Evolutionary conservation across 2,888 invertebrate genomes (phyloP), one percentile per base, ranked within the genome.

Genomic region (Silvanus unidentatus): DNA sequence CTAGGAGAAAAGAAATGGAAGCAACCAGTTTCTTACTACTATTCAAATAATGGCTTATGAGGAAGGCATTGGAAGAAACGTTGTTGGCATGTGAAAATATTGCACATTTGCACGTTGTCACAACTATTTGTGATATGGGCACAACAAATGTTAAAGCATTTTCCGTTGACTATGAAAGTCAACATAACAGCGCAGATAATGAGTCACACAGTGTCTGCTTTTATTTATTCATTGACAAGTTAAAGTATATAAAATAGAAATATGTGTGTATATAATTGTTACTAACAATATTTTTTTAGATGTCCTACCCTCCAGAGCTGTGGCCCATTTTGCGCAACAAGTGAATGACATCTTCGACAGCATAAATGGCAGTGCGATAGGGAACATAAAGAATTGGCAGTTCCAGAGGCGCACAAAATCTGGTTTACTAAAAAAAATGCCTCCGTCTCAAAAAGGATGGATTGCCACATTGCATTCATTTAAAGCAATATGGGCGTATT

Each of bases 301-400:
- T 16, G 16, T 16, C 13, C 15, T 47, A 12, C 12, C 40, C 10
- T 35, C 47, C 1, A 16, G 42, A 28, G 48, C 39, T 1, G 42
- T 45, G 16, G 45, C 48, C 22, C 45, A 42, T 10, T 45, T 48
- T 42, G 34, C 38, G 1, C 22, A 28, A 11, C 39, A 48, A n/a
- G 36, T 45, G 1, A 42, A 48, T 16, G 28, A 48, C 11, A 9
- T 48, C 8, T 39, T 48, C 29, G 48, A 48, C 14, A 45, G 44
- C 32, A 16, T 36, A 1, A 48, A 48, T 39, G 48, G 14, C 6
- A 28, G 15, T 12, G 1, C 11, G 12, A 29, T 5, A 8, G 11
- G 12, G 28, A 16, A 28, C 39, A 2, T 43, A 2, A 39, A 9
- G 6, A 2, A n/a, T 2, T 43, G 30, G 30, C 2, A 16, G 16